Conservation (phyloP, 2,888 invertebrate genomes). For the Enchytraeus crypticus region DNA sequence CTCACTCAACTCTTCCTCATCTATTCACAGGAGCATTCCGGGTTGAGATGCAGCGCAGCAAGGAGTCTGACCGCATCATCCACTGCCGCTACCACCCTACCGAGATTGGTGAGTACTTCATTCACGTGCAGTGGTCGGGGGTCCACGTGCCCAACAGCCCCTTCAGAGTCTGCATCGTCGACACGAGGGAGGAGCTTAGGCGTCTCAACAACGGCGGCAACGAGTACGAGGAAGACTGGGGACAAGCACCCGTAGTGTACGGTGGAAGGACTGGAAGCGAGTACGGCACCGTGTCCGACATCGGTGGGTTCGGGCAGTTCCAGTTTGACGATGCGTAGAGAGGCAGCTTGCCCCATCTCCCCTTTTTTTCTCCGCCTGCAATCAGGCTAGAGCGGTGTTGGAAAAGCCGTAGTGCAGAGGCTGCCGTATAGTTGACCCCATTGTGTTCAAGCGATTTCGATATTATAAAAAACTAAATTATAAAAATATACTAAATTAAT, state of each 20-base stretch:
- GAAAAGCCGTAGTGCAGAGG: too few relatives aligned
- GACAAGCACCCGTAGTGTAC: neutral
- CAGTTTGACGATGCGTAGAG: neutral
- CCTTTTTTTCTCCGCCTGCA: too few relatives aligned
- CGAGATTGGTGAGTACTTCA: conserved; percentile 94
- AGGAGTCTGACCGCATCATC: conserved; percentile 93
- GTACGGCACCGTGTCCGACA: neutral
- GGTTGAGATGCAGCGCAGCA: conserved; percentile 98
- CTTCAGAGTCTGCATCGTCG: conserved; percentile 97
- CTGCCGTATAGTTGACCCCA: too few relatives aligned
- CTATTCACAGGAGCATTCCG: conserved; percentile 73
- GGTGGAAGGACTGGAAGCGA: neutral
- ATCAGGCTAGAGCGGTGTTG: too few relatives aligned
- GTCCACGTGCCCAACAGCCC: conserved; percentile 96
- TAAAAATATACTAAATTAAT: too few relatives aligned
- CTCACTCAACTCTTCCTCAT: too few relatives aligned
- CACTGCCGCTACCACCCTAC: conserved; percentile 96
- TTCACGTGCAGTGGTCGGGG: conserved; percentile 87
- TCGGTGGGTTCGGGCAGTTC: neutral
- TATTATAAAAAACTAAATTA: too few relatives aligned
- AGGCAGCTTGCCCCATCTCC: too few relatives aligned
- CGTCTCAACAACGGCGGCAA: neutral
- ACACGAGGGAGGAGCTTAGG: conserved; percentile 79
- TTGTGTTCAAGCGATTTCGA: too few relatives aligned
- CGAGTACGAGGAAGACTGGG: neutral